A percentile compares a stretch with the other conserved stretches of the same genome.
Conservation (phyloP, 2,888 invertebrate species). For the Lepidonotus clava region DNA sequence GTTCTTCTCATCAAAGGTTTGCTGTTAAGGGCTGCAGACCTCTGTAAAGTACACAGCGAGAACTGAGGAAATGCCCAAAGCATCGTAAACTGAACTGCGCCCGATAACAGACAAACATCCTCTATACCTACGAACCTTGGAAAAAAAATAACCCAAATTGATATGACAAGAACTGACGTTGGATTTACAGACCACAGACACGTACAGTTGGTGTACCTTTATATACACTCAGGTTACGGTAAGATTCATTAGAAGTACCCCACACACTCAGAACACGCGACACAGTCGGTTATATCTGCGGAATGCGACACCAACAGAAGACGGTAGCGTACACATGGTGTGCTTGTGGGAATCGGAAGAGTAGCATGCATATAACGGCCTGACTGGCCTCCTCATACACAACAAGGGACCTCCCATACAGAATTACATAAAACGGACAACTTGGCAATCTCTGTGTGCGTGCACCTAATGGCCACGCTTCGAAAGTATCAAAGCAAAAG, state of each 20-base stretch:
- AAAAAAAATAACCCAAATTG: too few species aligned
- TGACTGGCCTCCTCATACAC: background rate
- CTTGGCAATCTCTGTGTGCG: too few species aligned
- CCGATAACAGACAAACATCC: too few species aligned
- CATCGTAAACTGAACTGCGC: too few species aligned
- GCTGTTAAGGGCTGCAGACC: too few species aligned
- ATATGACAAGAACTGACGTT: background rate
- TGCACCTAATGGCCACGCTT: too few species aligned
- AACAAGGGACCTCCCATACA: background rate
- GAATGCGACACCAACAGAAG: constrained; percentile 30
- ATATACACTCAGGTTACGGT: background rate
- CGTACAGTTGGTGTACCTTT: constrained; percentile 25
- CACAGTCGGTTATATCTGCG: background rate
- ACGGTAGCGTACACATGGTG: constrained; percentile 4
- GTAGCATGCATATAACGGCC: background rate
- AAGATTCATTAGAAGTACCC: background rate
- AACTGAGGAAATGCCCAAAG: too few species aligned
- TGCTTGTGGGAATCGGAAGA: background rate
- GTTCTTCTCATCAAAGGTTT: too few species aligned
- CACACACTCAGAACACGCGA: background rate
- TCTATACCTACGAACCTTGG: too few species aligned
- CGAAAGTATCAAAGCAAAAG: background rate
- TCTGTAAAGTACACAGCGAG: too few species aligned
- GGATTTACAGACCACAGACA: constrained; percentile 22
- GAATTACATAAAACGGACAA: too few species aligned